Percentiles rank a stretch among this genome's conserved stretches.
Conservation (phyloP, 2,888 invertebrate species). For the Drosophila borealis region DNA sequence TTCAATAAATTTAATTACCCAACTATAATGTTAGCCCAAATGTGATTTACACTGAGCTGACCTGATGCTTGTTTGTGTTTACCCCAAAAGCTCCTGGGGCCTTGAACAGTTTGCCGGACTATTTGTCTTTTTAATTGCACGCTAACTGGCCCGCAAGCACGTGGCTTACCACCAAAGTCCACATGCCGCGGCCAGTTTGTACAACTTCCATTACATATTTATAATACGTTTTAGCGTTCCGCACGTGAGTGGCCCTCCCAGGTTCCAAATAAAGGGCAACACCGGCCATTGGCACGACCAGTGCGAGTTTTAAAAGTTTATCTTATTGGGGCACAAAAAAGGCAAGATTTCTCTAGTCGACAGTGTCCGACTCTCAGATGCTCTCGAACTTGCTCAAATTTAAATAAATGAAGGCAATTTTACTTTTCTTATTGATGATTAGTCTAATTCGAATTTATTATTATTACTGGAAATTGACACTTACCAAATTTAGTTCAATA, state of each 20-base stretch:
- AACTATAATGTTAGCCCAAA: slow-evolving; percentile 44
- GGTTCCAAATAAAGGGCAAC: neutral
- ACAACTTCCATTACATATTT: slow-evolving; percentile 71
- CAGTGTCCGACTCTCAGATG: neutral
- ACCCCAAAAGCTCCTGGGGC: slow-evolving; percentile 3
- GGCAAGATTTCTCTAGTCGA: no score
- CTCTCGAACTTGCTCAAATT: neutral
- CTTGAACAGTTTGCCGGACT: slow-evolving; percentile 33
- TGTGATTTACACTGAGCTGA: slow-evolving; percentile 25
- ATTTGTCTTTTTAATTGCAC: slow-evolving; percentile 67
- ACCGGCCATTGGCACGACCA: slow-evolving; percentile 5
- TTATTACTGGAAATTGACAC: no score
- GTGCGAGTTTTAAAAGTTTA: slow-evolving; percentile 36
- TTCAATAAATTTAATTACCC: slow-evolving; percentile 73
- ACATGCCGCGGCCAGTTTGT: slow-evolving; percentile 27
- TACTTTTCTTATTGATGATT: no score
- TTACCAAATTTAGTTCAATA: no score
- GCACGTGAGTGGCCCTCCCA: slow-evolving; percentile 25
- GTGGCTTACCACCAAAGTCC: slow-evolving; percentile 19
- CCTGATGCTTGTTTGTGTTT: slow-evolving; percentile 16
- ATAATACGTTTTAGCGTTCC: slow-evolving; percentile 69
- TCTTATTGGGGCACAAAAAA: neutral
- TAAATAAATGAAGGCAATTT: no score
- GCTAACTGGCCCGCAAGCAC: slow-evolving; percentile 53
- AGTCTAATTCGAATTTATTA: no score